Evolutionary conservation across 2,113 vertebrate species (phyloP), one percentile per base, ranked within the genome.

Genomic region (Semicossyphus pulcher): DNA sequence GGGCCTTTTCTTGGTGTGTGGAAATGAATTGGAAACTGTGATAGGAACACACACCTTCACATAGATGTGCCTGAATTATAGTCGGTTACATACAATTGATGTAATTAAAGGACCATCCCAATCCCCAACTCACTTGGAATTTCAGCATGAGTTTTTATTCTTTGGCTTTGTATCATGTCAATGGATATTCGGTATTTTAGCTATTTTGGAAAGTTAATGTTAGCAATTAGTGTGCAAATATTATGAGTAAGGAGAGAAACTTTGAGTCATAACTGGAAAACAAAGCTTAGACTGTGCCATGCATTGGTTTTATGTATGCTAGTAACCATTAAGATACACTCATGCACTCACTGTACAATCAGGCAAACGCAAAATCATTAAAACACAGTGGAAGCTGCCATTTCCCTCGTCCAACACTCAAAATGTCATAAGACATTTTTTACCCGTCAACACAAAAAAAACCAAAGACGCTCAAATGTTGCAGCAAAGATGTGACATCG

Each of bases 21-120:
- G 58, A 76, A 71, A 67, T 73, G 21, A 76, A 83, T 81, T 41
- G 16, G 28, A 71, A 72, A 70, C 61, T 78, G 39, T 51, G 66
- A 72, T 39, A 28, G 37, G 52, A 63, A 31, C 23, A 39, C 32
- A 71, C 52, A 75, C 69, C 48, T 53, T 63, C 49, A 49, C 39
- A 48, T 42, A 26, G 18, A 72, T 59, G 23, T 67, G 44, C 25
- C 34, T 76, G 37, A 52, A 52, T 29, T 29, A 28, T 29, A 28
- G 31, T 28, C 7, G 8, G 29, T 65, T 58, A 23, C 31, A 76
- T 60, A n/a, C 39, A 47, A 34, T 53, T 20, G 16, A 65, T 61
- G 26, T 44, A 75, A 63, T 69, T 60, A 72, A 80, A 65, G 44
- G 68, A 51, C 44, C 65, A 56, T 62, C 18, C 5, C 3, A n/a